These are phyloP conservation scores for Hippopotamus amphibius DNA, from an alignment of 2,113 vertebrate species.

Conservation along the genomic window DNA sequence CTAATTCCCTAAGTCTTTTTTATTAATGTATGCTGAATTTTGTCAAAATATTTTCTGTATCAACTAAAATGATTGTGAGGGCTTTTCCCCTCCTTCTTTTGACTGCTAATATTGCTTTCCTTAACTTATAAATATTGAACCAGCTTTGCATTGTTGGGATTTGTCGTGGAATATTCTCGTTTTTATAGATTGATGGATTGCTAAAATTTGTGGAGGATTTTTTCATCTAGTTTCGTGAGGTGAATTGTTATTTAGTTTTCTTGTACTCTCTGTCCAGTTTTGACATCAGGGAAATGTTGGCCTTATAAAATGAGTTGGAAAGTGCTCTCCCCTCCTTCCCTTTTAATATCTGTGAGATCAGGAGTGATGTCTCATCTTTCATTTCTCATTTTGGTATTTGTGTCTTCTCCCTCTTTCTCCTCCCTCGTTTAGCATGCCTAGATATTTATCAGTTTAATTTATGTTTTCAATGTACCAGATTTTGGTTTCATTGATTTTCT, in stretches of 20 bases:
- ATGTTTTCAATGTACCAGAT: not conserved
- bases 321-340: not conserved
- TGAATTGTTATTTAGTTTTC: not conserved
- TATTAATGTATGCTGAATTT: not conserved
- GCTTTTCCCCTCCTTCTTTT: not conserved
- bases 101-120: not conserved
- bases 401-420: too few species aligned
- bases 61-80: not conserved
- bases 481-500: not conserved
- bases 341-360: not conserved
- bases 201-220: not conserved
- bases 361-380: not conserved
- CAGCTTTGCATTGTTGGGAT: not conserved
- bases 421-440: not conserved
- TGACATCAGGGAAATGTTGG: not conserved
- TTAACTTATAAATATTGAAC: not conserved
- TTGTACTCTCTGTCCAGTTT: not conserved
- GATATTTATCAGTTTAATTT: not conserved
- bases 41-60: not conserved
- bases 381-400: not conserved
- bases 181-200: not conserved
- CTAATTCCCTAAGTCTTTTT: not conserved
- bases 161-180: not conserved
- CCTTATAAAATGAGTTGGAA: not conserved
- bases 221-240: not conserved